Evolutionary conservation across 2,888 invertebrate species (phyloP).

Genomic region (Ophonus ardosiacus): DNA sequence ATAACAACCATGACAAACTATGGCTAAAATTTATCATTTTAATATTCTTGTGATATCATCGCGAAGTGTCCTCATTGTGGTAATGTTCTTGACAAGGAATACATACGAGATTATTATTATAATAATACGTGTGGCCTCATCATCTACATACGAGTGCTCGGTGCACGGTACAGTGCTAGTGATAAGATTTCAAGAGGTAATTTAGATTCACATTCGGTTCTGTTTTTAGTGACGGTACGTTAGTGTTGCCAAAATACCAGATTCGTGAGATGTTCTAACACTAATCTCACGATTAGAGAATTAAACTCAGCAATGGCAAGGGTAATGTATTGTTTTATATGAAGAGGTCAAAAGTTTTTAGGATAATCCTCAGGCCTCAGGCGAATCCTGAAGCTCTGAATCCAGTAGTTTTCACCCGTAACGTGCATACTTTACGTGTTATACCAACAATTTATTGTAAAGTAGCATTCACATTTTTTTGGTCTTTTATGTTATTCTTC

Average conservation of each 20-base stretch:
- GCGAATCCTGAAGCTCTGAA: too few species aligned
- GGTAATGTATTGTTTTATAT: too few species aligned
- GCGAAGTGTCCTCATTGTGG: conserved; percentile 16
- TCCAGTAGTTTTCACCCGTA: too few species aligned
- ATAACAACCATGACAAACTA: not conserved
- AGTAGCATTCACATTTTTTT: too few species aligned
- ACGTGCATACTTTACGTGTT: too few species aligned
- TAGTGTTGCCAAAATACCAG: not conserved
- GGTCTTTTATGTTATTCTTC: too few species aligned
- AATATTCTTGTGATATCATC: not conserved
- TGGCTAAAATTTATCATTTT: not conserved
- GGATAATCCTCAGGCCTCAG: too few species aligned
- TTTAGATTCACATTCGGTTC: conserved; percentile 26
- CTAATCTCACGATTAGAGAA: not conserved
- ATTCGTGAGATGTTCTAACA: conserved; percentile 1
- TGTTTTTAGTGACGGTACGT: conserved; percentile 33
- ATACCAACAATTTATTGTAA: too few species aligned
- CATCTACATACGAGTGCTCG: not conserved
- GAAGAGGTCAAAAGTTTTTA: too few species aligned
- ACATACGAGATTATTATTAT: conserved; percentile 40
- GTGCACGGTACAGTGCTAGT: conserved; percentile 1
- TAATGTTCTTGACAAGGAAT: not conserved
- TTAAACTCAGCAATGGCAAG: not conserved
- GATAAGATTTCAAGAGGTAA: conserved; percentile 28
- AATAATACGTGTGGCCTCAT: conserved; percentile 22